Evolutionary conservation across 2,888 invertebrate species (phyloP), one percentile per base, ranked within the genome.

Genomic region (Monoplex corrugatus): DNA sequence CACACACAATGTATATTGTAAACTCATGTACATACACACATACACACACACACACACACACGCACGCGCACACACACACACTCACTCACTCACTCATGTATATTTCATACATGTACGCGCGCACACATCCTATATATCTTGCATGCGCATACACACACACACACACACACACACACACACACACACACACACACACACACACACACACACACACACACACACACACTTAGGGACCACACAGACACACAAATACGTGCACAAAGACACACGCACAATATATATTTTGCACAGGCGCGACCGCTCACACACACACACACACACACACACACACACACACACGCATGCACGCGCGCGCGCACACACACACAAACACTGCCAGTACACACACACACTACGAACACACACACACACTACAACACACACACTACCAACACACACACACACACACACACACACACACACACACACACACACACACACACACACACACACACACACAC

Each of bases 41-140:
- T n/a, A 63, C 63, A 63, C 63, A 63, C 63, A 63, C 63, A 63
- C 63, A 63, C 63, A 63, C 63, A 63, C 63, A 63, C 63, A 63
- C 63, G n/a, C 23, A 63, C 63, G n/a, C 63, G 28, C 63, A 19
- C 63, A 63, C 63, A 63, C 63, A 63, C 63, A n/a, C n/a, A n/a
- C n/a, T n/a, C n/a, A n/a, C n/a, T n/a, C 63, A 28, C 63, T 28
- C 63, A 63, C 63, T 28, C 63, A 63, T n/a, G n/a, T n/a, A n/a
- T n/a, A n/a, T n/a, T n/a, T n/a, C n/a, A n/a, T n/a, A n/a, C n/a
- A 78, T 35, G 35, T 35, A 35, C 75, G 35, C 35, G 19, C 75
- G 35, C 75, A 78, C 75, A 78, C 75, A 78, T 35, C n/a, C 75
- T 35, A 32, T 35, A 32, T 35, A 19, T 28, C 63, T 5, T n/a